These are phyloP conservation scores for Nomada flava DNA, from an alignment of 2,888 invertebrate species.

Conservation along the genomic window DNA sequence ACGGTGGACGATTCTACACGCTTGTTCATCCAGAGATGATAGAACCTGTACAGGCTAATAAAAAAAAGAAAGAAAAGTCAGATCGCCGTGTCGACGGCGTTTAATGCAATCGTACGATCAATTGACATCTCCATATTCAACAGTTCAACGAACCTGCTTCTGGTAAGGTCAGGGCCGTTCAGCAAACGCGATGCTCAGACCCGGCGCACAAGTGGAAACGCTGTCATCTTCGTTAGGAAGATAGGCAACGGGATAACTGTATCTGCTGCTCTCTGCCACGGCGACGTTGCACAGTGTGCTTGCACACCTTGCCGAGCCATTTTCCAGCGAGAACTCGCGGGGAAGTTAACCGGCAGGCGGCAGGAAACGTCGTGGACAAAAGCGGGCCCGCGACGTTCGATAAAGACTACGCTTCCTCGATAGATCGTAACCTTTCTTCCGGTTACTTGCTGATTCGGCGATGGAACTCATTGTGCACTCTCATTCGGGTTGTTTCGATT, in stretches of 20 bases:
- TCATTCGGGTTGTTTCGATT: too few species aligned
- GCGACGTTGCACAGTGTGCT: neutral
- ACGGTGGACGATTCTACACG: neutral
- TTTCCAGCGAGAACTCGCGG: slow-evolving; percentile 3
- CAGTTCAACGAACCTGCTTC: slow-evolving; percentile 66
- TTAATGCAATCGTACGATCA: slow-evolving; percentile 49
- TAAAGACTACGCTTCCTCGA: neutral
- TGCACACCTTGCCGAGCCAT: neutral
- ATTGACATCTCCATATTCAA: slow-evolving; percentile 62
- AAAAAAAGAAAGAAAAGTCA: slow-evolving; percentile 6
- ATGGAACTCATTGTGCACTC: too few species aligned
- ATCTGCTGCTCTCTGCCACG: slow-evolving; percentile 4
- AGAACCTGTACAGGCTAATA: neutral
- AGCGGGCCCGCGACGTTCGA: neutral
- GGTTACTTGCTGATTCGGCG: too few species aligned
- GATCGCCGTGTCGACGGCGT: slow-evolving; percentile 35
- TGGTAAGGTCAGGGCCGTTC: slow-evolving; percentile 66
- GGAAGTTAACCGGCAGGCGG: neutral
- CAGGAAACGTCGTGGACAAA: neutral
- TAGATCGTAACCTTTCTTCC: neutral
- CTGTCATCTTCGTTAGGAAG: slow-evolving; percentile 50
- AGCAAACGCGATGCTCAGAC: slow-evolving; percentile 25
- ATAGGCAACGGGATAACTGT: slow-evolving; percentile 53
- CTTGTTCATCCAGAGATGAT: neutral
- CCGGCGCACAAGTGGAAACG: slow-evolving; percentile 19